These are phyloP conservation scores for Carcina quercana DNA, from an alignment of 2,888 invertebrate genomes.

Conservation along the genomic window DNA sequence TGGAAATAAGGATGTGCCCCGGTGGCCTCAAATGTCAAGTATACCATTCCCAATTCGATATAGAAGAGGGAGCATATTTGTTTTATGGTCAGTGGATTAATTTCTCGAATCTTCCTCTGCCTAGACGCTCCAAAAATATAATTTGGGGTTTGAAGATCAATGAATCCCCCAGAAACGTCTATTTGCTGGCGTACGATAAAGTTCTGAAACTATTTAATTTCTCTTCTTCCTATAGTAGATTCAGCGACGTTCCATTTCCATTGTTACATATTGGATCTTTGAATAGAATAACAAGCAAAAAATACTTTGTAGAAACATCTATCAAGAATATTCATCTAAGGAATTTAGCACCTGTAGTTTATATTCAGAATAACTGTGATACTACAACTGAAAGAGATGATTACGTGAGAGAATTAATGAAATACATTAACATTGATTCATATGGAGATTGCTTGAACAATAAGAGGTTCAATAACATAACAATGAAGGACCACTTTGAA, in stretches of 20 bases:
- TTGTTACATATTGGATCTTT: constrained; percentile 75
- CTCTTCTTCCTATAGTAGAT: constrained; percentile 85
- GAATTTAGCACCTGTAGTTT: constrained; percentile 79
- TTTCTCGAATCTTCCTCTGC: background rate
- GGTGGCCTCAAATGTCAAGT: too few species aligned
- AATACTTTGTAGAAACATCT: constrained; percentile 71
- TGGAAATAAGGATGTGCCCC: too few species aligned
- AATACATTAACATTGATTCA: constrained; percentile 82
- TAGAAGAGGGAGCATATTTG: background rate
- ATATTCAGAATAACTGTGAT: constrained; percentile 87
- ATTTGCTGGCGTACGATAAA: constrained; percentile 71
- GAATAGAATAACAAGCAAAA: constrained; percentile 67
- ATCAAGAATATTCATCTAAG: constrained; percentile 69
- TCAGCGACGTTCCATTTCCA: constrained; percentile 84
- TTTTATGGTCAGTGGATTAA: background rate
- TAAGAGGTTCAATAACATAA: constrained; percentile 77
- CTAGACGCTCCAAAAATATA: constrained; percentile 27
- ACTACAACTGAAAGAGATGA: constrained; percentile 85
- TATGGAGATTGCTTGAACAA: constrained; percentile 88
- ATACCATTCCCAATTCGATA: too few species aligned
- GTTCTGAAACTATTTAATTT: constrained; percentile 82
- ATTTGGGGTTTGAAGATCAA: background rate
- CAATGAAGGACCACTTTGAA: constrained; percentile 76
- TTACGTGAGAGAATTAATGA: constrained; percentile 83
- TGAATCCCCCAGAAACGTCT: background rate